These are phyloP conservation scores for Caranx ignobilis DNA, from an alignment of 2,113 vertebrate species.

Conservation along the genomic window DNA sequence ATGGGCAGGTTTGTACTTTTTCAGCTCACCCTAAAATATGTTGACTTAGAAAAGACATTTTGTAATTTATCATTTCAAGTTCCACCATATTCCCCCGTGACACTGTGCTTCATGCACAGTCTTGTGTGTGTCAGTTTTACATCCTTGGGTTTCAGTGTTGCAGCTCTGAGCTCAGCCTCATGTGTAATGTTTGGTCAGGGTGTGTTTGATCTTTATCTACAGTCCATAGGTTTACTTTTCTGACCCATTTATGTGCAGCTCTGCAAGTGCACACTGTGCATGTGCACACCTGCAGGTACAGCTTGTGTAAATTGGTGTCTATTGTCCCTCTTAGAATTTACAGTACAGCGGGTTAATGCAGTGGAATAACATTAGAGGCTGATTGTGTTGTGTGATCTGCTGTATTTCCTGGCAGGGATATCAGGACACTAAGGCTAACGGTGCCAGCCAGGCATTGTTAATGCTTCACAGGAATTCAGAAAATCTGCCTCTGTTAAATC, in stretches of 20 bases:
- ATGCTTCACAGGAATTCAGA: constrained; percentile 69
- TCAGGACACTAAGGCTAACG: background rate
- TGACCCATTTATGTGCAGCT: constrained; percentile 5
- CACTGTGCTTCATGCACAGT: background rate
- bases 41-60: background rate
- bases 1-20: background rate
- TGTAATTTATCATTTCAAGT: background rate
- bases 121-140: background rate
- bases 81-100: background rate
- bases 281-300: background rate
- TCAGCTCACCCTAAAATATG: background rate
- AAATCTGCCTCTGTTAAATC: constrained; percentile 66
- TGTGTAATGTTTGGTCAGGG: constrained; percentile 58
- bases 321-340: background rate
- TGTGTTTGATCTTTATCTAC: constrained; percentile 57
- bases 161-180: background rate
- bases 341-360: background rate
- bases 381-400: background rate
- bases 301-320: background rate
- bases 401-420: constrained; percentile 24
- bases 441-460: constrained; percentile 30
- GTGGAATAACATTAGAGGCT: background rate
- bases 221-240: constrained; percentile 40
- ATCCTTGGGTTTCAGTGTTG: background rate
- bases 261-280: constrained; percentile 11